Percentiles rank a stretch among this genome's conserved stretches.
These are phyloP conservation scores for Diabrotica virgifera DNA, from an alignment of 1,140 invertebrate genomes.

Conservation along the genomic window DNA sequence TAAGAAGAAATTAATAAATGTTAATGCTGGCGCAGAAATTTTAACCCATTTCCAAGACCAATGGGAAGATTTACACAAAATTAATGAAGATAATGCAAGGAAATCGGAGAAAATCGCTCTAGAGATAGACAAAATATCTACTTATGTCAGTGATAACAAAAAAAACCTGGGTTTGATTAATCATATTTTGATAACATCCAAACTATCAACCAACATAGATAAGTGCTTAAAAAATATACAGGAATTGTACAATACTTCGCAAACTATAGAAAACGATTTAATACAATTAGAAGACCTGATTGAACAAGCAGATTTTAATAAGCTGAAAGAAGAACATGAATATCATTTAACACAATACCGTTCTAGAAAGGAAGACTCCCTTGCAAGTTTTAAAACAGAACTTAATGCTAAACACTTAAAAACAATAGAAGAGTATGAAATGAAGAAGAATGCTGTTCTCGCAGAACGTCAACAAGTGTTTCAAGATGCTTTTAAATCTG, in stretches of 20 bases:
- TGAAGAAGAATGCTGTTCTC: slow-evolving; percentile 54
- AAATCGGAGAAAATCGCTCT: slow-evolving; percentile 58
- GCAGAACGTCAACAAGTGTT: slow-evolving; percentile 66
- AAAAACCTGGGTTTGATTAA: slow-evolving; percentile 55
- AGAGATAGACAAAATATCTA: slow-evolving; percentile 55
- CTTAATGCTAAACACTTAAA: slow-evolving; percentile 53
- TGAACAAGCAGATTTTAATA: slow-evolving; percentile 62
- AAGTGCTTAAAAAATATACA: slow-evolving; percentile 60
- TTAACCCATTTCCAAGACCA: slow-evolving; percentile 61
- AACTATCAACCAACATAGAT: slow-evolving; percentile 57
- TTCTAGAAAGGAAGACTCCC: slow-evolving; percentile 57
- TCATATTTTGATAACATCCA: slow-evolving; percentile 54
- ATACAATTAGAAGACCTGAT: slow-evolving; percentile 62
- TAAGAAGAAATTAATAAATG: slow-evolving; percentile 49
- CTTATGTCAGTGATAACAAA: slow-evolving; percentile 55
- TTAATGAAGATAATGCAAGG: slow-evolving; percentile 61
- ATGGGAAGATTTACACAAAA: slow-evolving; percentile 63
- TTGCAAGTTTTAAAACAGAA: slow-evolving; percentile 21
- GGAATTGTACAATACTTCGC: slow-evolving; percentile 59
- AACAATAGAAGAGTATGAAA: slow-evolving; percentile 56
- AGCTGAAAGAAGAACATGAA: slow-evolving; percentile 59
- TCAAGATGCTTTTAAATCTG: slow-evolving; percentile 65
- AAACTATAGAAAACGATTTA: slow-evolving; percentile 61
- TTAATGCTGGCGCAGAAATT: slow-evolving; percentile 58
- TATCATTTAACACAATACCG: slow-evolving; percentile 64